These are phyloP conservation scores for Aricia artaxerxes DNA, from an alignment of 2,888 invertebrate genomes.

Conservation along the genomic window DNA sequence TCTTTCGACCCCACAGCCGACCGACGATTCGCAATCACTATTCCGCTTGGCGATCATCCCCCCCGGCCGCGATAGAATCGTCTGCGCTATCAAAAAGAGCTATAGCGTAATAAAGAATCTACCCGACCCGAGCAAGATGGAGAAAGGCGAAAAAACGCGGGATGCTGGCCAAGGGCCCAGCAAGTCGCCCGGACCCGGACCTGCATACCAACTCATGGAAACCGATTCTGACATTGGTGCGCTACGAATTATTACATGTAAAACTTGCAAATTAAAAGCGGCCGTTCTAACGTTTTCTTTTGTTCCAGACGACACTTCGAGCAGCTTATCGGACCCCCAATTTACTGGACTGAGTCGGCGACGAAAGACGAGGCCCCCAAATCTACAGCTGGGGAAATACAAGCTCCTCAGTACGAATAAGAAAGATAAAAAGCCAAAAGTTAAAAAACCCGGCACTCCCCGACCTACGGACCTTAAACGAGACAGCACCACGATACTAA, in stretches of 20 bases:
- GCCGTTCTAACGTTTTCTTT: not conserved
- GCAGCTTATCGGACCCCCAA: not conserved
- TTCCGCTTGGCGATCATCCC: constrained; percentile 57
- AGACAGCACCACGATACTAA: not conserved
- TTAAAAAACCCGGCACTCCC: not conserved
- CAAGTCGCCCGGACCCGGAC: not conserved
- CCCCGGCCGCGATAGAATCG: constrained; percentile 58
- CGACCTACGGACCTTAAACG: not conserved
- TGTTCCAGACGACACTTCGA: not conserved
- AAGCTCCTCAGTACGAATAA: not conserved
- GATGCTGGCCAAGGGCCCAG: not conserved
- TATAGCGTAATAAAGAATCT: constrained; percentile 55
- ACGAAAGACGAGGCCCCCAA: not conserved
- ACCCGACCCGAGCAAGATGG: constrained; percentile 19
- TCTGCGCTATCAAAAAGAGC: constrained; percentile 64
- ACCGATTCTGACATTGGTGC: not conserved
- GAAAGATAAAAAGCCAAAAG: not conserved
- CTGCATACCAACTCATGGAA: not conserved
- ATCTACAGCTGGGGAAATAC: not conserved
- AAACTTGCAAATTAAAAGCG: not conserved
- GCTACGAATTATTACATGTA: not conserved
- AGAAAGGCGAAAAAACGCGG: not conserved
- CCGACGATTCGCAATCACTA: constrained; percentile 31
- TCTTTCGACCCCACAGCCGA: constrained; percentile 53
- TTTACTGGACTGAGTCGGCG: not conserved